Percentiles rank a stretch among this genome's conserved stretches.
Conservation (phyloP, 1,140 invertebrate genomes). For the Berghia stephanieae region DNA sequence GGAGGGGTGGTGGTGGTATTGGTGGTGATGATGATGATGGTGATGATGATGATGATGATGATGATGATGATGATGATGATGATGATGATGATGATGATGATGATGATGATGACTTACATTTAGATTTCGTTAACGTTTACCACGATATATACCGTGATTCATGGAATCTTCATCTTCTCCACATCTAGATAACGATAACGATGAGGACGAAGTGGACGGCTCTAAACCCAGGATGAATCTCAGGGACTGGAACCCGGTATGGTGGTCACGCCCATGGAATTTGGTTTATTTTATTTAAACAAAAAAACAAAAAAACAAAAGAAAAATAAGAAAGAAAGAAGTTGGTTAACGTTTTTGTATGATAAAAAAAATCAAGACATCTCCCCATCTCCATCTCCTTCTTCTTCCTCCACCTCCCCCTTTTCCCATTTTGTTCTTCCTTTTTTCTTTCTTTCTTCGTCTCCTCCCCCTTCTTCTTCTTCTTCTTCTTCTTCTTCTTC, state of each 20-base stretch:
- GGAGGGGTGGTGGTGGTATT: too few relatives aligned
- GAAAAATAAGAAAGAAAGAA: too few relatives aligned
- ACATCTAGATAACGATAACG: slow-evolving; percentile 16
- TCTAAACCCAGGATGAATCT: slow-evolving; percentile 48
- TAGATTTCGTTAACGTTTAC: too few relatives aligned
- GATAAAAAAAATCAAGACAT: background rate
- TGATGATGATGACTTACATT: slow-evolving; percentile 35
- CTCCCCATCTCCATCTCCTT: background rate
- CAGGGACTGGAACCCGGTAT: slow-evolving; percentile 66
- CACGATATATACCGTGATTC: too few relatives aligned
- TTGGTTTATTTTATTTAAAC: background rate
- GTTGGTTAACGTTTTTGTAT: too few relatives aligned
- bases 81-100: slow-evolving; percentile 23
- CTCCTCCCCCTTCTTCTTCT: too few relatives aligned
- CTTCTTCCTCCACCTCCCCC: background rate
- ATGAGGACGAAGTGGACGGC: slow-evolving; percentile 32
- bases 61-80: background rate
- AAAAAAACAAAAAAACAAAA: too few relatives aligned
- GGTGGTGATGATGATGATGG: too few relatives aligned
- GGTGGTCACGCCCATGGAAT: too few relatives aligned
- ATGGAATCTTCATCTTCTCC: too few relatives aligned
- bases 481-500: background rate
- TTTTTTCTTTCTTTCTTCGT: background rate
- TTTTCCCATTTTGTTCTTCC: background rate
- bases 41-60: too few relatives aligned